These are phyloP conservation scores for Osmerus eperlanus DNA, from an alignment of 2,113 vertebrate species.

Conservation along the genomic window DNA sequence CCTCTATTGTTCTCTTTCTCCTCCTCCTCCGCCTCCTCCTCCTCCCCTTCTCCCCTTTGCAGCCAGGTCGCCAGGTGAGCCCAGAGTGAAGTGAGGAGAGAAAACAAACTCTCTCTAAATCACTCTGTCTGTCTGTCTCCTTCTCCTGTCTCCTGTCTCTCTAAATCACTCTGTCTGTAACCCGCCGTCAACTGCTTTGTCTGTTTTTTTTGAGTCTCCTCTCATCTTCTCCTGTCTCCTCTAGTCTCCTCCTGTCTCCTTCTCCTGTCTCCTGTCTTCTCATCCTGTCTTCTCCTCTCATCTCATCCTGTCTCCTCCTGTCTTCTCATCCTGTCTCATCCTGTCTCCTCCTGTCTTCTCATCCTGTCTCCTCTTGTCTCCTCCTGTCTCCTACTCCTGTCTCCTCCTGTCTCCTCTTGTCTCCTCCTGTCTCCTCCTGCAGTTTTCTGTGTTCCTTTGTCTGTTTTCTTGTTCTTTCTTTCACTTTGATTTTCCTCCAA, in stretches of 20 bases:
- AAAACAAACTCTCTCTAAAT: slow-evolving; percentile 29
- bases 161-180: slow-evolving; percentile 15
- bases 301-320: slow-evolving; percentile 4
- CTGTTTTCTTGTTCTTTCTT: neutral
- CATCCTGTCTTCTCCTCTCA: slow-evolving; percentile 26
- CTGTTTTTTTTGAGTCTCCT: slow-evolving; percentile 1
- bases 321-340: too few relatives aligned
- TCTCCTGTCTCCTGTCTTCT: neutral
- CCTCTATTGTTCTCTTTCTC: neutral
- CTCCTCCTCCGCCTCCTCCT: neutral
- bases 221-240: too few relatives aligned
- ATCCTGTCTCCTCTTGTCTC: too few relatives aligned
- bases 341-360: too few relatives aligned
- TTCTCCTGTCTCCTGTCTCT: slow-evolving; percentile 12
- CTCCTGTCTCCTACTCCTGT: too few relatives aligned
- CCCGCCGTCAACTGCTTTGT: slow-evolving; percentile 4
- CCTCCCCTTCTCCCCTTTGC: slow-evolving; percentile 27
- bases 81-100: slow-evolving; percentile 45
- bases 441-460: neutral
- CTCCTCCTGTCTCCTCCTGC: neutral
- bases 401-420: neutral
- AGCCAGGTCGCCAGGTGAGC: slow-evolving; percentile 73
- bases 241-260: neutral
- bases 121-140: slow-evolving; percentile 7
- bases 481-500: neutral